Conservation (phyloP, 2,888 invertebrate species). For the Platynereis dumerilii region DNA sequence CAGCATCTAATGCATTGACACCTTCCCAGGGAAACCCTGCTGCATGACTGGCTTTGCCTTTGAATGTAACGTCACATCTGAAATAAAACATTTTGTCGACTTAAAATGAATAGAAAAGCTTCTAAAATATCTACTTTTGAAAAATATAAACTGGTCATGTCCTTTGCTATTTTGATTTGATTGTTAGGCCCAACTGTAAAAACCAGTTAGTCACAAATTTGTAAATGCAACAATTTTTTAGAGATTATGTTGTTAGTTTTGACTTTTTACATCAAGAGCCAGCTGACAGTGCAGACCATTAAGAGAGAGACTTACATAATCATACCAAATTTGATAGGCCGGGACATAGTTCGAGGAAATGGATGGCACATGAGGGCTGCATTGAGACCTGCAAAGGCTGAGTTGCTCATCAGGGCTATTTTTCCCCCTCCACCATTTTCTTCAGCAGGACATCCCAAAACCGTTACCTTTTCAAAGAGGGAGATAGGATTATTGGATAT, state of each 20-base stretch:
- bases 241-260: no score
- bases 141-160: no score
- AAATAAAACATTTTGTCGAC: neutral
- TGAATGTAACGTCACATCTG: conserved; percentile 33
- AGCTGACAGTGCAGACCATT: no score
- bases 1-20: conserved; percentile 63
- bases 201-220: no score
- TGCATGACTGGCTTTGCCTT: conserved; percentile 36
- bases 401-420: conserved; percentile 1
- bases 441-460: conserved; percentile 12
- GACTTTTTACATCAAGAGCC: no score
- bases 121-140: no score
- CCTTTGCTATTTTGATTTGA: no score
- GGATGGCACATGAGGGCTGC: conserved; percentile 17
- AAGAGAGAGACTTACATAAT: conserved; percentile 14
- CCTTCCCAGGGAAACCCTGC: conserved; percentile 54
- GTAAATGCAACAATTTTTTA: no score
- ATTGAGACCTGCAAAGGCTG: conserved; percentile 1
- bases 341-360: conserved; percentile 8
- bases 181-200: no score
- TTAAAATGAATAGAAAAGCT: no score
- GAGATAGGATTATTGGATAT: no score
- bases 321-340: conserved; percentile 20
- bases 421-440: conserved; percentile 19
- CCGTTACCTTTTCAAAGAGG: conserved; percentile 11